Conservation (phyloP, 2,888 invertebrate genomes). For the Xestia rhomboidea region DNA sequence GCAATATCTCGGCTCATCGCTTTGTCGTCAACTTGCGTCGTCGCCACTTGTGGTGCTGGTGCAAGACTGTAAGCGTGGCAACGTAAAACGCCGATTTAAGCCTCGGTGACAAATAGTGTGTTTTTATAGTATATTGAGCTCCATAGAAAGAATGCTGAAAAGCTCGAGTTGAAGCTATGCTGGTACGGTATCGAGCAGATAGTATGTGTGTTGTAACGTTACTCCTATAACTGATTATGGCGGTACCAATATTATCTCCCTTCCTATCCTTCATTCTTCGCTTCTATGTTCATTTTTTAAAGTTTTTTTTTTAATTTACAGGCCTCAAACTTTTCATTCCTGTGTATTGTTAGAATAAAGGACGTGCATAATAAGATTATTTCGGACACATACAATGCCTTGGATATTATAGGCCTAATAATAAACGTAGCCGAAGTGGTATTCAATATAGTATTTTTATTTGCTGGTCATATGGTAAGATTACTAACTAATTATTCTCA, state of each 20-base stretch:
- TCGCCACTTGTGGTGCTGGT: too few species aligned
- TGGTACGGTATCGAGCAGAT: too few species aligned
- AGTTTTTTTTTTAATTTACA: background rate
- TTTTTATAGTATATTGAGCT: too few species aligned
- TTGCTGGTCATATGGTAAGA: constrained; percentile 7
- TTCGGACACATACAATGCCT: background rate
- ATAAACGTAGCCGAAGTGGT: background rate
- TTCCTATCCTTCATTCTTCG: background rate
- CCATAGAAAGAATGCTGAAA: too few species aligned
- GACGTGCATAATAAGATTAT: background rate
- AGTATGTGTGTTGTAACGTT: too few species aligned
- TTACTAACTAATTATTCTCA: background rate
- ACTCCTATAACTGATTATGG: too few species aligned
- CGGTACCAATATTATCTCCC: background rate
- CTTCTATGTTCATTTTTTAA: background rate
- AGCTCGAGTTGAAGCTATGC: too few species aligned
- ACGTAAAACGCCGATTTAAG: too few species aligned
- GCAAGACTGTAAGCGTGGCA: too few species aligned
- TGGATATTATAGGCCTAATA: background rate
- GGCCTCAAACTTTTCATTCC: background rate
- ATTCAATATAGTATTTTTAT: background rate
- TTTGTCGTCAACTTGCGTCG: too few species aligned
- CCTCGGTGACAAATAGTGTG: too few species aligned
- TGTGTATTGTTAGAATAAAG: background rate
- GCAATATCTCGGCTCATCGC: too few species aligned